These are phyloP conservation scores for Drosophila aldrichi DNA, from an alignment of 2,888 invertebrate species.

Conservation along the genomic window DNA sequence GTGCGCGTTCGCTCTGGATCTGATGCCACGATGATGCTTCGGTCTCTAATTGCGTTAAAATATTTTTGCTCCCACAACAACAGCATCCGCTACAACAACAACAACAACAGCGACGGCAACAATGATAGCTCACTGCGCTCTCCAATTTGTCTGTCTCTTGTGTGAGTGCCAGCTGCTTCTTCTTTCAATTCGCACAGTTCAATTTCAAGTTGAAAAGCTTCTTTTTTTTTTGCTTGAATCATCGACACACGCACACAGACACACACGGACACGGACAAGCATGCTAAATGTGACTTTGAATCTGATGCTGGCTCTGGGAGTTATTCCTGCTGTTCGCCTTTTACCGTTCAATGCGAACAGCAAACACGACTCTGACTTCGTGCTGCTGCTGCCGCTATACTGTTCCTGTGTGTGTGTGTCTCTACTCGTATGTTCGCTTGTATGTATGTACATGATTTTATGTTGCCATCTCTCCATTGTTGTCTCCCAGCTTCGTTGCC, in stretches of 20 bases:
- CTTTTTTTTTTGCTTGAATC: constrained; percentile 37
- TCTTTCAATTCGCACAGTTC: constrained; percentile 67
- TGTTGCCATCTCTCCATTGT: constrained; percentile 59
- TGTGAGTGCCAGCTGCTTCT: constrained; percentile 42
- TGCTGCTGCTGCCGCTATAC: constrained; percentile 20
- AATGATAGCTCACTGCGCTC: constrained; percentile 53
- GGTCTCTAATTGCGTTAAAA: constrained; percentile 83
- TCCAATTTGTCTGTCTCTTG: constrained; percentile 67
- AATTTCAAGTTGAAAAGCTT: constrained; percentile 74
- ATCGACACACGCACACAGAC: constrained; percentile 30
- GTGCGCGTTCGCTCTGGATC: constrained; percentile 79
- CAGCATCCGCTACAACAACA: constrained; percentile 41
- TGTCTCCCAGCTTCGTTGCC: constrained; percentile 56
- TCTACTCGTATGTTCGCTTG: constrained; percentile 18
- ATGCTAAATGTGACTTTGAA: constrained; percentile 46
- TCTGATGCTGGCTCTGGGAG: constrained; percentile 41
- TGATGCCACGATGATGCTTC: constrained; percentile 68
- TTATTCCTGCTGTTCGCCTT: constrained; percentile 43
- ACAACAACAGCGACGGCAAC: constrained; percentile 32
- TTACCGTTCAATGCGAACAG: constrained; percentile 48
- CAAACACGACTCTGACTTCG: constrained; percentile 36
- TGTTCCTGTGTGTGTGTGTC: background rate
- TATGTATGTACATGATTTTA: constrained; percentile 36
- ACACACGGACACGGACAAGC: constrained; percentile 22
- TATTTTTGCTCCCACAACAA: constrained; percentile 77